Evolutionary conservation across 2,888 invertebrate species (phyloP).

Genomic region (Eugnorisma glareosa): DNA sequence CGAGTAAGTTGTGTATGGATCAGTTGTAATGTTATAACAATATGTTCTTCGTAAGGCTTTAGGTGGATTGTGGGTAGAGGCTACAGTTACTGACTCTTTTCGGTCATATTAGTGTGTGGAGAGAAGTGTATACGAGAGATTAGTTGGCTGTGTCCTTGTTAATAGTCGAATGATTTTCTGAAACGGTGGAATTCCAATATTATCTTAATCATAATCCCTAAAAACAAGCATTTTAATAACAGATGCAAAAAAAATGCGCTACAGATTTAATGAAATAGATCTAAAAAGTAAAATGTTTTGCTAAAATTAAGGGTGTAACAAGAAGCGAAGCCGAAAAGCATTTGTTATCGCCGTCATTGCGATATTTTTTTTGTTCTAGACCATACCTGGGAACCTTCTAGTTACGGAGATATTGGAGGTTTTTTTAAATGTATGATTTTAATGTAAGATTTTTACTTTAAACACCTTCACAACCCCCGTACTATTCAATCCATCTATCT

Average conservation of each 20-base stretch:
- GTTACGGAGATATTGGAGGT: too few relatives aligned
- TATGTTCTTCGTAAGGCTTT: background rate
- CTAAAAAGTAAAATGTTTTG: background rate
- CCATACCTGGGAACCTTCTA: too few relatives aligned
- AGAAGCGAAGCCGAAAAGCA: too few relatives aligned
- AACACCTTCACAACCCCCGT: too few relatives aligned
- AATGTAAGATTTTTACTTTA: too few relatives aligned
- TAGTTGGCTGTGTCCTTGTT: background rate
- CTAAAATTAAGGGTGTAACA: too few relatives aligned
- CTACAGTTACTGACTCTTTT: background rate
- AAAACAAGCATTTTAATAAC: too few relatives aligned
- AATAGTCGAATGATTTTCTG: background rate
- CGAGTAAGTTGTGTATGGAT: constrained; percentile 10
- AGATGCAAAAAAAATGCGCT: background rate
- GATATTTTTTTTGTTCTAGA: too few relatives aligned
- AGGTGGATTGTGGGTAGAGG: background rate
- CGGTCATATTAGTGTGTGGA: background rate
- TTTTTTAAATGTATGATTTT: too few relatives aligned
- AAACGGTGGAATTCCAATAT: background rate
- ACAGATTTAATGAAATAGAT: background rate
- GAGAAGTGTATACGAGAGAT: background rate
- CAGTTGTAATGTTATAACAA: constrained; percentile 18
- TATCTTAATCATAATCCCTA: background rate
- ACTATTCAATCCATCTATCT: too few relatives aligned
- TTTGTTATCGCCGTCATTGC: too few relatives aligned